Evolutionary conservation across 2,888 invertebrate genomes (phyloP).

Genomic region (Apeira syringaria): DNA sequence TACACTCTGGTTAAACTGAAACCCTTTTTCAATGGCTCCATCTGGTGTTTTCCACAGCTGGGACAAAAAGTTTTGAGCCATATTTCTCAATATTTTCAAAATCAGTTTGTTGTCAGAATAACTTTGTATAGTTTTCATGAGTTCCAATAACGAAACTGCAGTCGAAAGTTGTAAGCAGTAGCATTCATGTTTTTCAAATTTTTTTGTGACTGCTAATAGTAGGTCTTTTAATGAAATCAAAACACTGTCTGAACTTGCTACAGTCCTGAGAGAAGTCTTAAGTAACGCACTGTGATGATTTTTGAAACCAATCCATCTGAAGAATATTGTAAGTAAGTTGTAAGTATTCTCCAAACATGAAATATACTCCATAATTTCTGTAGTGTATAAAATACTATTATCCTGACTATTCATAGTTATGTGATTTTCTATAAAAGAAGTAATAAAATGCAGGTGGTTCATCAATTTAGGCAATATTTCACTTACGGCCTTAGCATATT

Average conservation of each 20-base stretch:
- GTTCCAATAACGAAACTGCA: slow-evolving; percentile 80
- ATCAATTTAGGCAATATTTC: slow-evolving; percentile 59
- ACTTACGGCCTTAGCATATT: slow-evolving; percentile 55
- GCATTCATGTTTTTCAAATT: slow-evolving; percentile 70
- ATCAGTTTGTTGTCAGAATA: slow-evolving; percentile 64
- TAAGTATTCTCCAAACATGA: slow-evolving; percentile 82
- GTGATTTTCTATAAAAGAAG: slow-evolving; percentile 50
- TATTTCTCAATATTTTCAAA: slow-evolving; percentile 67
- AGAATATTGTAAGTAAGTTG: slow-evolving; percentile 81
- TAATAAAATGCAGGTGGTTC: slow-evolving; percentile 54
- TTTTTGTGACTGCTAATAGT: slow-evolving; percentile 57
- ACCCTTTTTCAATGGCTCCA: slow-evolving; percentile 86
- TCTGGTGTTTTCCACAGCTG: slow-evolving; percentile 87
- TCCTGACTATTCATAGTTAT: slow-evolving; percentile 40
- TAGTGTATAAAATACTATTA: slow-evolving; percentile 44
- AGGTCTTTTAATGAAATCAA: slow-evolving; percentile 61
- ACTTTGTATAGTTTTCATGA: slow-evolving; percentile 74
- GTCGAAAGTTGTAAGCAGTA: slow-evolving; percentile 81
- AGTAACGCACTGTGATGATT: slow-evolving; percentile 64
- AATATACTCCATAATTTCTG: slow-evolving; percentile 53
- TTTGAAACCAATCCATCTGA: slow-evolving; percentile 86
- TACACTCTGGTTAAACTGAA: slow-evolving; percentile 85
- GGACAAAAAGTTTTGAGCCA: slow-evolving; percentile 79
- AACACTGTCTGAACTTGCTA: slow-evolving; percentile 49
- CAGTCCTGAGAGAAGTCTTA: slow-evolving; percentile 62